Evolutionary conservation across 2,797 vertebrate species (phyloP).

Genomic region (Alca torda): DNA sequence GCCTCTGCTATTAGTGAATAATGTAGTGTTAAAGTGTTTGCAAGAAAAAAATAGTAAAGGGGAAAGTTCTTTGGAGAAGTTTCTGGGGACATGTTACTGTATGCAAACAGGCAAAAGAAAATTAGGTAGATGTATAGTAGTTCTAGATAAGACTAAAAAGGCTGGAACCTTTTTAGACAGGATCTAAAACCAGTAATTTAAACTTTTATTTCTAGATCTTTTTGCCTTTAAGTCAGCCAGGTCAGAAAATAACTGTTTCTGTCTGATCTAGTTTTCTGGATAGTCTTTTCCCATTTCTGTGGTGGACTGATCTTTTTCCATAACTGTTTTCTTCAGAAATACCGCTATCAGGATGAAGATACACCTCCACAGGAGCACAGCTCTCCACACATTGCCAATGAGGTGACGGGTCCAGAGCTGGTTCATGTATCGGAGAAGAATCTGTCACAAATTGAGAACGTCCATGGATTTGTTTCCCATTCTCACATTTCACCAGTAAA

Average conservation of each 20-base stretch:
- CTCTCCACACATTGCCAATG: constrained; percentile 85
- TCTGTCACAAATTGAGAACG: constrained; percentile 91
- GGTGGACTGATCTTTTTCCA: neutral
- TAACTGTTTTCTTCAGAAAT: constrained; percentile 82
- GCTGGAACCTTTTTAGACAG: neutral
- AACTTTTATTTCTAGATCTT: neutral
- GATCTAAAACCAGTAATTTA: neutral
- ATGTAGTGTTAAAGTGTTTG: neutral
- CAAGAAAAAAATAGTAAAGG: neutral
- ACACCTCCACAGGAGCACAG: constrained; percentile 85
- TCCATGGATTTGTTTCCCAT: constrained; percentile 93
- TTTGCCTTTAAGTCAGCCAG: neutral
- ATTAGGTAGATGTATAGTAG: neutral
- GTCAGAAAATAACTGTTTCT: neutral
- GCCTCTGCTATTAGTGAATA: neutral
- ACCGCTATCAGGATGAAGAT: constrained; percentile 92
- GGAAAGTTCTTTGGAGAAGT: neutral
- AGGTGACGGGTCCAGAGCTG: constrained; percentile 85
- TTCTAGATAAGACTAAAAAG: neutral
- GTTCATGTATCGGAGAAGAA: constrained; percentile 95
- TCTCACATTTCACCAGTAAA: constrained; percentile 96
- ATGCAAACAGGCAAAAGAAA: neutral
- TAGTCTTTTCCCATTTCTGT: neutral
- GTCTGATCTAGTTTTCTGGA: neutral
- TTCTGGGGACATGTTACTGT: neutral